A percentile compares a stretch with the other conserved stretches of the same genome.
Evolutionary conservation across 2,113 vertebrate species (phyloP).

Genomic region (Fukomys damarensis): DNA sequence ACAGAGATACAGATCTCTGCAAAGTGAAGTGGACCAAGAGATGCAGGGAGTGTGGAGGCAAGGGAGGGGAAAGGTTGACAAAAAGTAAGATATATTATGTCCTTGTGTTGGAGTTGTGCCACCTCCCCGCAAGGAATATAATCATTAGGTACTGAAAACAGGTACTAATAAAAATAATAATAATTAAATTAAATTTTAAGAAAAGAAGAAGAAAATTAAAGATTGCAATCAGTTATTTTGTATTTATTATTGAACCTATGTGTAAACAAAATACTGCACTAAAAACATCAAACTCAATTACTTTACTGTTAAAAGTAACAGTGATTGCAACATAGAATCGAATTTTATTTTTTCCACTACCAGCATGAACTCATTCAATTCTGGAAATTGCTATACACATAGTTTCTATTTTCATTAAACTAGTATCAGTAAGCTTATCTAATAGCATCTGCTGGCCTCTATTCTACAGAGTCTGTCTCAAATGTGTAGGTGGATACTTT

Average conservation of each 20-base stretch:
- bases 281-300: neutral
- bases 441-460: neutral
- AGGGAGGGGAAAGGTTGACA: neutral
- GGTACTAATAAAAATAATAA: neutral
- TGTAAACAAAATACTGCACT: neutral
- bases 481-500: neutral
- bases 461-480: neutral
- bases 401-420: neutral
- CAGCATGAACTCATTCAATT: neutral
- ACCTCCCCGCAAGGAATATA: neutral
- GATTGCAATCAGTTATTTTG: neutral
- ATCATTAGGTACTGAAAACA: neutral
- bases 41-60: neutral
- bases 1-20: neutral
- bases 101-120: neutral
- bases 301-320: neutral
- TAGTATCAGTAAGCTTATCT: neutral
- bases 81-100: no score
- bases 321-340: fast-evolving
- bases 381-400: neutral
- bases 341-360: neutral
- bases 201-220: neutral
- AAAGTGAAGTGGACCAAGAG: neutral
- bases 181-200: neutral
- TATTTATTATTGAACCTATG: neutral